Base-by-base conservation (phyloP, 2,113 vertebrate species). In the Muntiacus reevesi region DNA sequence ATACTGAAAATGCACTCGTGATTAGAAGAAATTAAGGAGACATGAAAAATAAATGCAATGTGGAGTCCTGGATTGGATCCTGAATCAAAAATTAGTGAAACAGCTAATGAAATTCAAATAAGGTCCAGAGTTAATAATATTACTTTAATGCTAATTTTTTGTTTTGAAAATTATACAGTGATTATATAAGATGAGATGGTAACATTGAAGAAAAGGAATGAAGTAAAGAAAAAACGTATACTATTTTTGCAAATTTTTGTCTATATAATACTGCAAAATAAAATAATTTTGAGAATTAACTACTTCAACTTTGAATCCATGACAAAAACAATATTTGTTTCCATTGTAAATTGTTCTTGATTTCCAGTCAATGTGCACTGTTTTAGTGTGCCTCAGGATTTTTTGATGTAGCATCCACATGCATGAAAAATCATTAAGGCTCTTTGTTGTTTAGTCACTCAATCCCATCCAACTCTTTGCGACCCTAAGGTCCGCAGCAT, bases 1-100 rank as follows among this genome's bases (percentile, higher is more conserved):
- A 27, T 59, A 67, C 83, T 54, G 81, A 59, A 76, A 95, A 93
- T 67, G 19, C 60, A 25, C 76, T 52, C 86, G 54, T 67, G 43
- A 90, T 96, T 86, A 95, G 67, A 94, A 74, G n/a, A 95, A 93
- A 71, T 93, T 82, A 86, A 91, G 54, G 47, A 94, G 59, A 57
- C 0, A 33, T 87, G 55, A 67, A 54, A 78, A 67, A 21, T 79
- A 84, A 67, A 84, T 95, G n/a, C 30, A 50, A 6, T 78, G 79
- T 86, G 45, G 17, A 9, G 25, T 91, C 16, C 36, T 82, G 27
- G 54, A 74, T 79, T 64, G 30, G 57, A 54, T 67, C 50, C 14
- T 91, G 50, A 54, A 88, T 76, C 23, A 84, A 43, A 19, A 71
- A 82, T 76, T 82, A 92, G 14, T 33, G 16, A 13, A 40, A 47